Percentiles rank a stretch among this genome's conserved stretches.
These are phyloP conservation scores for Ceuthmochares aereus DNA, from an alignment of 2,113 vertebrate genomes.

Conservation along the genomic window DNA sequence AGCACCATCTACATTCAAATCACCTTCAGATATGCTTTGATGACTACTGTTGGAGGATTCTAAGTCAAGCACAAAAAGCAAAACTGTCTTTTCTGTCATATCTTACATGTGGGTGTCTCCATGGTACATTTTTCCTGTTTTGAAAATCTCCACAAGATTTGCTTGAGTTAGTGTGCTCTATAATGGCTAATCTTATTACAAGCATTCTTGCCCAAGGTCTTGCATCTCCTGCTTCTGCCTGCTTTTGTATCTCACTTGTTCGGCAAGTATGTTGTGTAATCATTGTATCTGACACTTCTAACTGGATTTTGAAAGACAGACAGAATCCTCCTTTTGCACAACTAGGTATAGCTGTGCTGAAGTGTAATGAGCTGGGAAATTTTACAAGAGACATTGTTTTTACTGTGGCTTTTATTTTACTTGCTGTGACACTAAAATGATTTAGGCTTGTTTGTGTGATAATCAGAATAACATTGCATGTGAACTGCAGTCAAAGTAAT, in stretches of 20 bases:
- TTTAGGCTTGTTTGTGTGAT: not conserved
- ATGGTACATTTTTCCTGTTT: not conserved
- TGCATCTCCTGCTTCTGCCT: not conserved
- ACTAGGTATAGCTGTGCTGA: not conserved
- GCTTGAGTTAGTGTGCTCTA: not conserved
- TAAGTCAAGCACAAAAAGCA: not conserved
- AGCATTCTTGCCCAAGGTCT: not conserved
- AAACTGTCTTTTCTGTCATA: not conserved
- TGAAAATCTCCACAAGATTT: not conserved
- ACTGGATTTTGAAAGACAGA: not conserved
- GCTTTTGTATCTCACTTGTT: not conserved
- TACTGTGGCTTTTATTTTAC: not conserved
- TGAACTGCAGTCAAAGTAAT: constrained; percentile 20
- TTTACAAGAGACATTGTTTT: constrained; percentile 8
- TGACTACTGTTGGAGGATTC: not conserved
- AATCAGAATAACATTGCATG: not conserved
- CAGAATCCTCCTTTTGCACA: not conserved
- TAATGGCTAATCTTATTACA: not conserved
- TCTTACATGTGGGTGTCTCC: not conserved
- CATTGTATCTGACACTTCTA: not conserved
- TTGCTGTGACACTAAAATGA: not conserved
- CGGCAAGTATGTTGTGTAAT: not conserved
- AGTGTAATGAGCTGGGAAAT: not conserved
- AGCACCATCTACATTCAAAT: not conserved
- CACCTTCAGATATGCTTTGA: not conserved